These are phyloP conservation scores for Carcharodon carcharias DNA, from an alignment of 2,797 vertebrate species.

Conservation along the genomic window DNA sequence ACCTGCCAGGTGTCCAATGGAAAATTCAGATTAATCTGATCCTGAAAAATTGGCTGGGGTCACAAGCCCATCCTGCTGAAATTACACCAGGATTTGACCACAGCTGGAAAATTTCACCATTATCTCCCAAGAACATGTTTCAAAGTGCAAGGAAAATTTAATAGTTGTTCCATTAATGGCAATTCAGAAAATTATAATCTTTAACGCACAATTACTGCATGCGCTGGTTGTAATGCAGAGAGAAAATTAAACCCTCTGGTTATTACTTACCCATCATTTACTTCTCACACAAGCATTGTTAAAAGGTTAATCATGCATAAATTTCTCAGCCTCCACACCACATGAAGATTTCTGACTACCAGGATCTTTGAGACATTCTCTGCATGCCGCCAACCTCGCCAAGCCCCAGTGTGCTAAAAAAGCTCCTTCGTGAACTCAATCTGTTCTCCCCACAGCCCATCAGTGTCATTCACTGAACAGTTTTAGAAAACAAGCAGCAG, in stretches of 20 bases:
- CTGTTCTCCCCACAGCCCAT: not conserved
- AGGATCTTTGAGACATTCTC: not conserved
- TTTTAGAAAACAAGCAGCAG: not conserved
- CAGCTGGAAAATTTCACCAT: not conserved
- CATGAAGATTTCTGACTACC: not conserved
- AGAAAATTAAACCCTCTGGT: constrained; percentile 26
- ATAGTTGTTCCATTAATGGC: not conserved
- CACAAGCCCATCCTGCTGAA: not conserved
- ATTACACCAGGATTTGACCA: not conserved
- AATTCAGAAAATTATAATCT: not conserved
- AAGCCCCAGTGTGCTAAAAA: not conserved
- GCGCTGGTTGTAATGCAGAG: not conserved
- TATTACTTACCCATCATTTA: constrained; percentile 31
- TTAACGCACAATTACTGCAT: not conserved
- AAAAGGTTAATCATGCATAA: constrained; percentile 30
- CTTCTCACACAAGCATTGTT: constrained; percentile 23
- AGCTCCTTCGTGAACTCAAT: constrained; percentile 8
- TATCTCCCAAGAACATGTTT: not conserved
- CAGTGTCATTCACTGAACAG: not conserved
- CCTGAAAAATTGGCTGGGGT: not conserved
- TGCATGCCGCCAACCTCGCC: not conserved
- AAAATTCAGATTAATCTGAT: not conserved
- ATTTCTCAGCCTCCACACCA: constrained; percentile 17
- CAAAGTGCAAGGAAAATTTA: not conserved
- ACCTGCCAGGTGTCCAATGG: not conserved